phyloP scores from a whole-genome alignment of 2,113 vertebrate genomes.

The Brachypodius melanocephalos region DNA sequence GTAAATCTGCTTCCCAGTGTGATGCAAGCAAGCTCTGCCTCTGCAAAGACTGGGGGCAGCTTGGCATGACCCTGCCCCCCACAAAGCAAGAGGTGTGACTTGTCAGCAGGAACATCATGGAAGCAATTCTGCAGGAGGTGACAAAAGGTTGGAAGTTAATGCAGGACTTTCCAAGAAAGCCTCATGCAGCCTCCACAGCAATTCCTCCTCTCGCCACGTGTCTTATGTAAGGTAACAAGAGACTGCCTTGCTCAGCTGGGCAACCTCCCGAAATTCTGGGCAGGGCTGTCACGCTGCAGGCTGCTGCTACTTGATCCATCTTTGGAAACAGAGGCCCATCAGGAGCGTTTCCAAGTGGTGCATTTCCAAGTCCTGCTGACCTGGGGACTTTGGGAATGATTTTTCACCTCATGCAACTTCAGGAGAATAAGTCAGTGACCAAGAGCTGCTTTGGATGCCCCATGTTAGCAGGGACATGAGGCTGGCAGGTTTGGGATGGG shows the following conservation, averaged over 20 bases:
- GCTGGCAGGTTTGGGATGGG: not conserved
- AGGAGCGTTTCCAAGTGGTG: fast-evolving
- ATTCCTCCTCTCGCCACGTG: not conserved
- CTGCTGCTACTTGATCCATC: not conserved
- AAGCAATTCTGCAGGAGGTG: not conserved
- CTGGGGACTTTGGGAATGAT: not conserved
- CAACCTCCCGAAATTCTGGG: not conserved
- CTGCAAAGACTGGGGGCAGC: not conserved
- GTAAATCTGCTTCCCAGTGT: not conserved
- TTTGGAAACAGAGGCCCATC: not conserved
- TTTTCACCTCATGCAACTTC: not conserved
- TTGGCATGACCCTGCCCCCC: not conserved
- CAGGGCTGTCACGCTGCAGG: not conserved
- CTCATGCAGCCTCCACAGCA: not conserved
- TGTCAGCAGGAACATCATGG: not conserved
- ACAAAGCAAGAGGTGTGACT: not conserved
- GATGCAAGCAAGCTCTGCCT: not conserved
- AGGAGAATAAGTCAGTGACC: not conserved
- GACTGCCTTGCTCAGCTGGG: not conserved
- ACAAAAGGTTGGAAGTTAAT: not conserved
- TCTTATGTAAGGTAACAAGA: not conserved
- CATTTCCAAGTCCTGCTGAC: not conserved
- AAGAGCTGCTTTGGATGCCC: not conserved
- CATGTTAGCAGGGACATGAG: not conserved
- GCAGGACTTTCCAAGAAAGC: not conserved